Evolutionary conservation across 2,888 invertebrate genomes (phyloP).

Genomic region (Eulithis testata): DNA sequence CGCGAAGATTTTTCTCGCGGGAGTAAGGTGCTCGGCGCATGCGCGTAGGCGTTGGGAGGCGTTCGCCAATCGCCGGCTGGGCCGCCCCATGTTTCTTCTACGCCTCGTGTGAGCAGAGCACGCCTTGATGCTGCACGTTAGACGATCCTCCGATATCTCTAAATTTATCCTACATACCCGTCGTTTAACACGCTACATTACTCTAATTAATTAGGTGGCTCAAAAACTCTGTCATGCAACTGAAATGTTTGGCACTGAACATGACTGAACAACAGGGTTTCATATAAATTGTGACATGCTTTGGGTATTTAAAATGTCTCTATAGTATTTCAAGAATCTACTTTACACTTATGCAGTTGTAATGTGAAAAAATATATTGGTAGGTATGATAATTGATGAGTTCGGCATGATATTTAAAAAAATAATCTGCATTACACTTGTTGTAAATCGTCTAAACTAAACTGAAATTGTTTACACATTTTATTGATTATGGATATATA

Average conservation of each 20-base stretch:
- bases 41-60: slow-evolving; percentile 84
- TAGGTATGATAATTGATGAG: not conserved
- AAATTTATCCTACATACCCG: slow-evolving; percentile 43
- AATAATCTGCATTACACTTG: not conserved
- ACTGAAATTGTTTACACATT: slow-evolving; percentile 17
- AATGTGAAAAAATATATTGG: not conserved
- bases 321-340: slow-evolving; percentile 1
- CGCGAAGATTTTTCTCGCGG: slow-evolving; percentile 72
- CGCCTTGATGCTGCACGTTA: slow-evolving; percentile 56
- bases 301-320: slow-evolving; percentile 6
- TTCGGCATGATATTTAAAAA: not conserved
- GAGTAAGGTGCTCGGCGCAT: slow-evolving; percentile 67
- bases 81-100: slow-evolving; percentile 72
- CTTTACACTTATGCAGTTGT: not conserved
- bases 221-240: slow-evolving; percentile 31
- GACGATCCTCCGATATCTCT: slow-evolving; percentile 38
- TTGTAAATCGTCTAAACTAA: no score
- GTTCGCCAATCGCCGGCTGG: slow-evolving; percentile 77
- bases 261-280: slow-evolving; percentile 18
- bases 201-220: slow-evolving; percentile 36
- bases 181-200: slow-evolving; percentile 29
- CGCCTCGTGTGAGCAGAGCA: slow-evolving; percentile 56
- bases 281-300: slow-evolving; percentile 19
- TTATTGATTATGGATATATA: slow-evolving; percentile 28
- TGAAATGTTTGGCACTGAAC: slow-evolving; percentile 36